A percentile compares a stretch with the other conserved stretches of the same genome.
Evolutionary conservation across 2,113 vertebrate species (phyloP).

Genomic region (Prionailurus bengalensis): DNA sequence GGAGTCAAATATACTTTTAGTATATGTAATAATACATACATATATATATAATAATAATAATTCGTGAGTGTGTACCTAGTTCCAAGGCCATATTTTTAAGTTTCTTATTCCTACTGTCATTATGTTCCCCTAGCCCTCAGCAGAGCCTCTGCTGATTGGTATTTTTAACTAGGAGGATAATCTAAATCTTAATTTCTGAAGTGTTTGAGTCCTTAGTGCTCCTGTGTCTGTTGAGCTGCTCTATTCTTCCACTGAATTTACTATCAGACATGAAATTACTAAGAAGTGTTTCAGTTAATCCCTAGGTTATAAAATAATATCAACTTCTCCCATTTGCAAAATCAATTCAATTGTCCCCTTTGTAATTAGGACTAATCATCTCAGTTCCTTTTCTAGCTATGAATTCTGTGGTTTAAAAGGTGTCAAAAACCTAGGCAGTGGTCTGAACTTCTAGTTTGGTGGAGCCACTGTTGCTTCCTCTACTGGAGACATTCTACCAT

Average conservation of each 20-base stretch:
- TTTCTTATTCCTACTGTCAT: neutral
- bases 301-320: neutral
- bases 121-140: neutral
- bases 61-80: neutral
- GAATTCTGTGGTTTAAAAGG: neutral
- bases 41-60: neutral
- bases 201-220: neutral
- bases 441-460: neutral
- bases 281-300: neutral
- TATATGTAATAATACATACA: neutral
- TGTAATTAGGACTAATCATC: neutral
- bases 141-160: neutral
- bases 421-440: neutral
- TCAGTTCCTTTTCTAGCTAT: neutral
- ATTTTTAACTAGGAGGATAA: neutral
- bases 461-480: neutral
- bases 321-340: neutral
- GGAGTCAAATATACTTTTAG: neutral
- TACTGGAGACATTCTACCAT: neutral
- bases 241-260: neutral
- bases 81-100: neutral
- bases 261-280: neutral
- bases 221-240: neutral
- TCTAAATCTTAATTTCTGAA: neutral
- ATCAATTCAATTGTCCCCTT: neutral